Percentiles rank a stretch among this genome's conserved stretches.
Evolutionary conservation across 2,888 invertebrate genomes (phyloP).

Genomic region (Julus scanicus): DNA sequence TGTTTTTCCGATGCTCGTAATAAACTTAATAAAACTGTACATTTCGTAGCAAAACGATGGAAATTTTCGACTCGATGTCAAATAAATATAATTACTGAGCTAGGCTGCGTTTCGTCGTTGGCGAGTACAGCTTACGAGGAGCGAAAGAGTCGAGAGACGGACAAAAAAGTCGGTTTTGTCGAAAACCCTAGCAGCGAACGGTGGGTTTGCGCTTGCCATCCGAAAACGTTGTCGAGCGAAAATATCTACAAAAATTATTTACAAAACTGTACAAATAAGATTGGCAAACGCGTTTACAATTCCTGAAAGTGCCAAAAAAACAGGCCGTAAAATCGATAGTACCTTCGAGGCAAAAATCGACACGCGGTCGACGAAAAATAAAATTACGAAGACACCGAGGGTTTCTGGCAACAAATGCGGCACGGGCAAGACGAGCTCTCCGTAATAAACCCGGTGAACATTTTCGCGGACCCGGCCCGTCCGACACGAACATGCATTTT

Average conservation of each 20-base stretch:
- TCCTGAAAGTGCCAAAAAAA: slow-evolving; percentile 21
- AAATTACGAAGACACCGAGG: background rate
- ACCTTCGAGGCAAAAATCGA: no score
- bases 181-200: slow-evolving; percentile 5
- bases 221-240: background rate
- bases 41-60: background rate
- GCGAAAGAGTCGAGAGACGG: no score
- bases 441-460: no score
- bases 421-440: background rate
- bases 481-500: no score
- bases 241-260: slow-evolving; percentile 33
- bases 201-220: background rate
- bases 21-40: slow-evolving; percentile 1
- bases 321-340: slow-evolving; percentile 7
- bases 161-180: no score
- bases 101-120: no score
- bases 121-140: no score
- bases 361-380: background rate
- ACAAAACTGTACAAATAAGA: slow-evolving; percentile 12
- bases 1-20: background rate
- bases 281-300: slow-evolving; percentile 8
- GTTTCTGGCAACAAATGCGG: background rate
- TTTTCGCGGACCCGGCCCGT: no score
- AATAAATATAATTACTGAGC: slow-evolving; percentile 10
- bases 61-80: background rate